Conservation (phyloP, 2,797 vertebrate species). For the Silurus aristotelis region DNA sequence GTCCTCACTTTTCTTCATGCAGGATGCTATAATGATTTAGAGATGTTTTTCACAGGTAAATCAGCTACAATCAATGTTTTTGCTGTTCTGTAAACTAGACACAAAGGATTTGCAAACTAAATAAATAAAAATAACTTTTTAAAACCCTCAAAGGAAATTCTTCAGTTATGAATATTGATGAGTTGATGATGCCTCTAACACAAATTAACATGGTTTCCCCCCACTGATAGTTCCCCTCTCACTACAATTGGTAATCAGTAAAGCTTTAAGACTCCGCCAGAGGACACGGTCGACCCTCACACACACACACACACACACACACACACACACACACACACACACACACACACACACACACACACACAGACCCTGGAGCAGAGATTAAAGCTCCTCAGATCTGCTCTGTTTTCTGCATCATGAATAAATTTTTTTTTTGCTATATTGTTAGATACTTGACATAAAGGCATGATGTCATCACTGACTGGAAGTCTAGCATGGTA, state of each 20-base stretch:
- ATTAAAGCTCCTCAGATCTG: slow-evolving; percentile 14
- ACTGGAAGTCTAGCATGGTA: neutral
- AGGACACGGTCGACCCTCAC: slow-evolving; percentile 27
- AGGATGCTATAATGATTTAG: neutral
- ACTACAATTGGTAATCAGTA: slow-evolving; percentile 42
- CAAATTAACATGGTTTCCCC: neutral
- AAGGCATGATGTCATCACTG: neutral
- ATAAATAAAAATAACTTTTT: neutral
- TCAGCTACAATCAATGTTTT: neutral
- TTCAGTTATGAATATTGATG: neutral
- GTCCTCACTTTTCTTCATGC: neutral
- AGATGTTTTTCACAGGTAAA: neutral
- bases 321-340: slow-evolving; percentile 21
- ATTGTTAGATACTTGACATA: neutral
- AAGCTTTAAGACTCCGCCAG: slow-evolving; percentile 42
- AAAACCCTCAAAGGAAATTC: neutral
- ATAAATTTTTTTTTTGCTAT: neutral
- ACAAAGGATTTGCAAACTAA: neutral
- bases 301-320: slow-evolving; percentile 20
- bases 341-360: neutral
- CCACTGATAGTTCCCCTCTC: slow-evolving; percentile 15
- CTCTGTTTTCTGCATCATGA: neutral
- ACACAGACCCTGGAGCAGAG: slow-evolving; percentile 16
- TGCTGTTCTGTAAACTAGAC: neutral
- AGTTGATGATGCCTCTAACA: neutral